Evolutionary conservation across 2,797 vertebrate genomes (phyloP).

Genomic region (Ctenopoma kingsleyae): DNA sequence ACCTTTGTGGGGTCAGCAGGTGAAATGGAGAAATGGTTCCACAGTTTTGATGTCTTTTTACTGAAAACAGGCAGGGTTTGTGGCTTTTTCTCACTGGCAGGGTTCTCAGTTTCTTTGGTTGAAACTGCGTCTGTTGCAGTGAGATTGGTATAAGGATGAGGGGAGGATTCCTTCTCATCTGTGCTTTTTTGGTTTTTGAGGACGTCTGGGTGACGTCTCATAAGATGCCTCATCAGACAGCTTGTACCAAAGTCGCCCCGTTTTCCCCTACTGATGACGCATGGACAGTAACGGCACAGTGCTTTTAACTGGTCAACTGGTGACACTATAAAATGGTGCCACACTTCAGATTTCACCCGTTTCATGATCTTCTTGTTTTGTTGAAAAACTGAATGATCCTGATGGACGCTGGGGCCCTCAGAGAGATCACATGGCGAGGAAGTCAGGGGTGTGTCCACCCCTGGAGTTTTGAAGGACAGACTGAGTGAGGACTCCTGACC

Average conservation of each 20-base stretch:
- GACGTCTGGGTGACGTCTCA: constrained; percentile 92
- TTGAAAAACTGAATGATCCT: constrained; percentile 89
- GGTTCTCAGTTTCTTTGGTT: constrained; percentile 83
- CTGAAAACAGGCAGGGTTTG: constrained; percentile 88
- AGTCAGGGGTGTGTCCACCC: constrained; percentile 79
- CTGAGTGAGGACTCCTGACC: constrained; percentile 84
- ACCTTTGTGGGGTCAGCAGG: constrained; percentile 96
- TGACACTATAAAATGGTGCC: constrained; percentile 97
- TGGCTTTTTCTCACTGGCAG: constrained; percentile 83
- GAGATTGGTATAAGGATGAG: constrained; percentile 86
- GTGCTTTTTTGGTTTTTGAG: constrained; percentile 90
- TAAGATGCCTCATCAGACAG: constrained; percentile 95
- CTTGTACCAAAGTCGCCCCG: constrained; percentile 96
- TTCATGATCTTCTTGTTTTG: constrained; percentile 97
- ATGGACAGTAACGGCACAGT: constrained; percentile 93
- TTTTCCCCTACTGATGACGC: constrained; percentile 94
- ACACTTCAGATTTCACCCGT: constrained; percentile 95
- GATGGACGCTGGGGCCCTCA: constrained; percentile 77
- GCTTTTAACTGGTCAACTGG: constrained; percentile 95
- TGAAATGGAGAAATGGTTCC: constrained; percentile 98
- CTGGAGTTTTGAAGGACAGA: constrained; percentile 85
- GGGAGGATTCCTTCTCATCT: constrained; percentile 85
- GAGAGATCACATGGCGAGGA: constrained; percentile 87
- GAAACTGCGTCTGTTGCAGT: constrained; percentile 86
- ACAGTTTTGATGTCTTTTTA: constrained; percentile 99